These are phyloP conservation scores for Phyto melanocephala DNA, from an alignment of 2,888 invertebrate genomes.

Conservation along the genomic window DNA sequence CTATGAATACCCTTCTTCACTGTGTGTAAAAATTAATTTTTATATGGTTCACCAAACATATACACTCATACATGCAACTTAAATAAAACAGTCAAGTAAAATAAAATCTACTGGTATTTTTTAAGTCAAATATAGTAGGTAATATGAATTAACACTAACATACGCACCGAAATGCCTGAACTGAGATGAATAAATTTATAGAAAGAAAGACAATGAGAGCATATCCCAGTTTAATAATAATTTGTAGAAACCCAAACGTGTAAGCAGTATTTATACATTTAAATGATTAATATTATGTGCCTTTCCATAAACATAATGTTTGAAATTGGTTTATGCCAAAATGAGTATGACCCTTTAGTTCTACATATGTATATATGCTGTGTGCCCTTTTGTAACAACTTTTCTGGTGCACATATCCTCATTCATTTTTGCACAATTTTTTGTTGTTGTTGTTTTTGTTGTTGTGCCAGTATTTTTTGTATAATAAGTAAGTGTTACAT, in stretches of 20 bases:
- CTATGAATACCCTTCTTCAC: too few species aligned
- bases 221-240: too few species aligned
- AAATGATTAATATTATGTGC: neutral
- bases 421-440: neutral
- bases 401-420: neutral
- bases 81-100: slow-evolving; percentile 17
- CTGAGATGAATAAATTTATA: too few species aligned
- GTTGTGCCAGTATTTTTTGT: neutral
- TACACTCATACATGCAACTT: neutral
- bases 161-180: neutral
- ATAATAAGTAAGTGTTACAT: neutral
- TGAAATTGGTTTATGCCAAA: too few species aligned
- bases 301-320: too few species aligned
- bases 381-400: neutral
- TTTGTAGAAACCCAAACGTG: neutral
- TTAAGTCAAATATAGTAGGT: neutral
- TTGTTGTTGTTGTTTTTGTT: neutral
- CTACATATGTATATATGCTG: too few species aligned
- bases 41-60: neutral
- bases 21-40: too few species aligned
- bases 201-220: neutral
- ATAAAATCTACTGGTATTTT: slow-evolving; percentile 21
- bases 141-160: slow-evolving; percentile 14
- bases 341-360: too few species aligned
- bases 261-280: neutral